These are phyloP conservation scores for Microplitis manilae DNA, from an alignment of 2,888 invertebrate genomes.

Conservation along the genomic window DNA sequence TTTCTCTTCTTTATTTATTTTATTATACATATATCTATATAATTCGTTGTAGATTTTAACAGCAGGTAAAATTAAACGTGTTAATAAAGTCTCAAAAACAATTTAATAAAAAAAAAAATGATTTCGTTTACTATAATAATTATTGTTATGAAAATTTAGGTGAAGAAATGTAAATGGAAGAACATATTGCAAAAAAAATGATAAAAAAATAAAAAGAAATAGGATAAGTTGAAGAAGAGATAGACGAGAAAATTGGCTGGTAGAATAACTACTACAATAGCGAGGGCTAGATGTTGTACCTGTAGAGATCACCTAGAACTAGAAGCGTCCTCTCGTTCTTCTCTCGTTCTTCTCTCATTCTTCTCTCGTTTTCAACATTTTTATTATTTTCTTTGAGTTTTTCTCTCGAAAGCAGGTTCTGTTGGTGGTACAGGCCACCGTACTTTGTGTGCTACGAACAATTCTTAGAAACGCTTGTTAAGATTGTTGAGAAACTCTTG, in stretches of 20 bases:
- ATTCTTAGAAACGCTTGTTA: conserved; percentile 41
- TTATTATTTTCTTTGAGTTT: neutral
- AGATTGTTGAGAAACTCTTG: conserved; percentile 40
- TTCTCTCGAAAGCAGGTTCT: neutral
- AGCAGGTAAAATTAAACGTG: conserved; percentile 51
- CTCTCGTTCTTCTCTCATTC: neutral
- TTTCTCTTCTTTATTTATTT: conserved; percentile 35
- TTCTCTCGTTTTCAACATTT: neutral
- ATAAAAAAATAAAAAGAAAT: neutral
- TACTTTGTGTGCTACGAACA: conserved; percentile 18
- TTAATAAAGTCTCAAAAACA: conserved; percentile 55
- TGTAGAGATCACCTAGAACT: conserved; percentile 3
- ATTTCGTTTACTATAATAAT: too few species aligned
- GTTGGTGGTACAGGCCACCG: neutral
- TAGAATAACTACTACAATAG: neutral
- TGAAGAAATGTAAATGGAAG: neutral
- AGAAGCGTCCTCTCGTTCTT: conserved; percentile 10
- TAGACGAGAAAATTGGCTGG: conserved; percentile 13
- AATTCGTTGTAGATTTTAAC: conserved; percentile 9
- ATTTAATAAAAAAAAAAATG: too few species aligned
- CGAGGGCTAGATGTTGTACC: neutral
- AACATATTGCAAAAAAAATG: neutral
- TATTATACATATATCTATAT: conserved; percentile 55
- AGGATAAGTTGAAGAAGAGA: neutral
- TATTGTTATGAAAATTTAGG: neutral